These are phyloP conservation scores for Acrobasis repandana DNA, from an alignment of 2,888 invertebrate species.

Conservation along the genomic window DNA sequence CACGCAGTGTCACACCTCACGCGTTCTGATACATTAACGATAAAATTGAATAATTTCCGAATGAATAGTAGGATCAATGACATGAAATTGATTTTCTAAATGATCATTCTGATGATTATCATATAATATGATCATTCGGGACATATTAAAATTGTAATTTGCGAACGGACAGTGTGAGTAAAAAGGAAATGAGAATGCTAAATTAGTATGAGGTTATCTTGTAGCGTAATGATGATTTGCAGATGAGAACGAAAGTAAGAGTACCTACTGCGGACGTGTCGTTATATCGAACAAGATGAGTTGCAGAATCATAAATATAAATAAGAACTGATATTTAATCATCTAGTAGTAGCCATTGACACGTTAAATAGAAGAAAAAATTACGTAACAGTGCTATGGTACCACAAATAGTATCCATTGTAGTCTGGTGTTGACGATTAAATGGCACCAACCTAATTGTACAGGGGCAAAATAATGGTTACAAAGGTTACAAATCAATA, in stretches of 20 bases:
- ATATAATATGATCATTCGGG: not conserved
- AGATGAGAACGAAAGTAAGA: slow-evolving; percentile 38
- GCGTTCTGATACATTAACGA: slow-evolving; percentile 14
- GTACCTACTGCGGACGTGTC: slow-evolving; percentile 24
- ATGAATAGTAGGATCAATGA: slow-evolving; percentile 2
- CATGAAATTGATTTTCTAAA: slow-evolving; percentile 14
- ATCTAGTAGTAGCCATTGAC: too few species aligned
- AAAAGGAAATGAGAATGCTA: slow-evolving; percentile 9
- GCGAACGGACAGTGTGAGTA: not conserved
- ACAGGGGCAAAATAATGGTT: slow-evolving; percentile 3
- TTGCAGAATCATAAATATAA: not conserved
- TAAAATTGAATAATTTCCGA: slow-evolving; percentile 5
- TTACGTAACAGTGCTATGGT: too few species aligned
- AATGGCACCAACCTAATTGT: too few species aligned
- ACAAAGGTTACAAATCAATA: not conserved
- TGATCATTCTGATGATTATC: not conserved
- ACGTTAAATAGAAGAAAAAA: too few species aligned
- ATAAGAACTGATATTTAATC: not conserved
- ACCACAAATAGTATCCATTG: too few species aligned
- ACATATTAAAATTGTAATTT: not conserved
- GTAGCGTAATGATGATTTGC: slow-evolving; percentile 34
- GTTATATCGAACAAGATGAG: too few species aligned
- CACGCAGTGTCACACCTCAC: slow-evolving; percentile 19
- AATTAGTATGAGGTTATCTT: slow-evolving; percentile 29
- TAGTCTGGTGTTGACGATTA: too few species aligned